Evolutionary conservation across 2,797 vertebrate genomes (phyloP).

Genomic region (Mallotus villosus): DNA sequence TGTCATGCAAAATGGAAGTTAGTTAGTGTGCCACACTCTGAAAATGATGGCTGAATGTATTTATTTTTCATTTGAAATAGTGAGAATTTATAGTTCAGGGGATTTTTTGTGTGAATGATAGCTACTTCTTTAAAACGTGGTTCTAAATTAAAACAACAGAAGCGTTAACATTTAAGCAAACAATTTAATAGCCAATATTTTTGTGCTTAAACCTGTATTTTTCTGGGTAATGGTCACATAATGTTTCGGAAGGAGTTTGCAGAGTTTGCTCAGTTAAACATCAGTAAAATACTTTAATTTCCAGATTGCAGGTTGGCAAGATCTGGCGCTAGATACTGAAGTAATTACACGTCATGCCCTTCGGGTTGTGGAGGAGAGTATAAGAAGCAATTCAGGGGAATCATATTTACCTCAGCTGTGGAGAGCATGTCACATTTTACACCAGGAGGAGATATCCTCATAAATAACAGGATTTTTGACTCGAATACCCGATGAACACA

Average conservation of each 20-base stretch:
- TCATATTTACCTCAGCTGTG: constrained; percentile 56
- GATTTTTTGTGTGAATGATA: constrained; percentile 35
- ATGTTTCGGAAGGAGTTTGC: constrained; percentile 69
- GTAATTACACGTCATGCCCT: constrained; percentile 71
- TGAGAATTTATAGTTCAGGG: too few species aligned
- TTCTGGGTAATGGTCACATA: constrained; percentile 62
- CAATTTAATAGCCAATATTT: constrained; percentile 62
- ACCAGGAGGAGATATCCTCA: constrained; percentile 33
- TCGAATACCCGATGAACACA: background rate
- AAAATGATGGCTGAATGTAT: constrained; percentile 4
- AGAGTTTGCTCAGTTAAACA: constrained; percentile 60
- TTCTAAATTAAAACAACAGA: constrained; percentile 62
- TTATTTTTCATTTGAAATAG: constrained; percentile 6
- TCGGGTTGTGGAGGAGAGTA: constrained; percentile 67
- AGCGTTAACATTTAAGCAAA: constrained; percentile 66
- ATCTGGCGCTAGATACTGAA: constrained; percentile 68
- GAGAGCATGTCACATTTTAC: constrained; percentile 36
- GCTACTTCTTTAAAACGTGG: constrained; percentile 64
- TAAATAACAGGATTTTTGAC: constrained; percentile 19
- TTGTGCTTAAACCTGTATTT: constrained; percentile 54
- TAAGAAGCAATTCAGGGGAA: constrained; percentile 57
- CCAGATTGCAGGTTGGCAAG: constrained; percentile 70
- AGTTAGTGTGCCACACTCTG: constrained; percentile 6
- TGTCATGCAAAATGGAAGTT: constrained; percentile 7
- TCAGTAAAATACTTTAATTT: constrained; percentile 68